Conservation (phyloP, 2,888 invertebrate species). For the Tinea semifulvella region DNA sequence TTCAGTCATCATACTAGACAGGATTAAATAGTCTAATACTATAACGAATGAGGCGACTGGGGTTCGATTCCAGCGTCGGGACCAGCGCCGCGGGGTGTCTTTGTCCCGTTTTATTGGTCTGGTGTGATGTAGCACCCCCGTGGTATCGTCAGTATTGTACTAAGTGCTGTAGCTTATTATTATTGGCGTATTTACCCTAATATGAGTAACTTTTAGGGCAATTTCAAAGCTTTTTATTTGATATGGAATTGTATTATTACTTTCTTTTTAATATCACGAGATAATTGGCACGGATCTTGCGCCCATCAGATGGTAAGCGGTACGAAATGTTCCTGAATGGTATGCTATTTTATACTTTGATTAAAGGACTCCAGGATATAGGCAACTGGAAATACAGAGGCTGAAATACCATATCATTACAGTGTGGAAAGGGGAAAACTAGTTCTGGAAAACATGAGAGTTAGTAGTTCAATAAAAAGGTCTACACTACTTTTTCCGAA, state of each 20-base stretch:
- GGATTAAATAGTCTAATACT: slow-evolving; percentile 46
- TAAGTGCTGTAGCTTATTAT: slow-evolving; percentile 14
- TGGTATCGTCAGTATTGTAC: neutral
- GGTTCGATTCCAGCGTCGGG: slow-evolving; percentile 16
- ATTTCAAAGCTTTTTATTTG: too few species aligned
- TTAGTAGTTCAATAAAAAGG: too few species aligned
- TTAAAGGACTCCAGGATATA: too few species aligned
- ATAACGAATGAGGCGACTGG: slow-evolving; percentile 31
- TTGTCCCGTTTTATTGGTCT: slow-evolving; percentile 55
- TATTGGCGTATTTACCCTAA: slow-evolving; percentile 3
- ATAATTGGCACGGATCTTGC: too few species aligned
- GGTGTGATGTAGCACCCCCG: slow-evolving; percentile 10
- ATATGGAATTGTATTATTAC: neutral
- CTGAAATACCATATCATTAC: too few species aligned
- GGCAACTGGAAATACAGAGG: too few species aligned
- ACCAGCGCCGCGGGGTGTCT: slow-evolving; percentile 35
- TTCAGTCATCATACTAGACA: slow-evolving; percentile 29
- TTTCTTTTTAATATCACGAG: neutral
- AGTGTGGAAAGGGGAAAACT: too few species aligned
- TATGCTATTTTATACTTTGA: too few species aligned
- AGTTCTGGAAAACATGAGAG: too few species aligned
- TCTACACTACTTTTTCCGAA: too few species aligned
- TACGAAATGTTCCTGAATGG: too few species aligned
- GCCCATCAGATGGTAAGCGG: too few species aligned
- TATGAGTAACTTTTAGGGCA: neutral